A percentile compares a stretch with the other conserved stretches of the same genome.
phyloP scores from a whole-genome alignment of 1,140 invertebrate species.

The Penaeus indicus region DNA sequence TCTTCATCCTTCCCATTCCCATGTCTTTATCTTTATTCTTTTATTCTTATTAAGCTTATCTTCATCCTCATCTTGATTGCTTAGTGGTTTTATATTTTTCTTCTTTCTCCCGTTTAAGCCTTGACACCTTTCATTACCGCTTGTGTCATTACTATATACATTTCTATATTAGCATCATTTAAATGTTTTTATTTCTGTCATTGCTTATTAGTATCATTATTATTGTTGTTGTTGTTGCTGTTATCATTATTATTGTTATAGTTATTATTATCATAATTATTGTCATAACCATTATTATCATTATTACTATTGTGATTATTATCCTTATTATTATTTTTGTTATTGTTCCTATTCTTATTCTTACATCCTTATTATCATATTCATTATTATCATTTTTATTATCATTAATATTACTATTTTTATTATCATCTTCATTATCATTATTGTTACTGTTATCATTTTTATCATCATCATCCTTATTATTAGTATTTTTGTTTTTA shows the following conservation, averaged over 20 bases:
- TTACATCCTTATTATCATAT: not conserved
- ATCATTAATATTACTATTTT: not conserved
- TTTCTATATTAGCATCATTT: too few relatives aligned
- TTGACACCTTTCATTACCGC: too few relatives aligned
- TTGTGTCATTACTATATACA: too few relatives aligned
- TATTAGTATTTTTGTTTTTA: too few relatives aligned
- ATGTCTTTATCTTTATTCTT: not conserved
- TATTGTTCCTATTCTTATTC: not conserved
- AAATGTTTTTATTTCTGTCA: too few relatives aligned
- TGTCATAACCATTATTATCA: not conserved
- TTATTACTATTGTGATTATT: not conserved
- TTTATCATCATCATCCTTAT: not conserved
- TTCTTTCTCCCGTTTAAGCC: too few relatives aligned
- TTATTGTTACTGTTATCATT: not conserved
- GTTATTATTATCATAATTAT: not conserved
- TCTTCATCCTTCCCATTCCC: not conserved
- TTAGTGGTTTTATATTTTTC: too few relatives aligned
- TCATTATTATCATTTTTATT: not conserved
- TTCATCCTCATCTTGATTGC: not conserved
- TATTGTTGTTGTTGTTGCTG: too few relatives aligned
- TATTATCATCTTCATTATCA: not conserved
- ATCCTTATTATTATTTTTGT: not conserved
- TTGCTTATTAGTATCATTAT: too few relatives aligned
- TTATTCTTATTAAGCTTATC: not conserved
- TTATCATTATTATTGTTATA: not conserved